Evolutionary conservation across 30 jellyfish, hydroid and myxozoan genomes (phyloP).

Genomic region (Hydra vulgaris): DNA sequence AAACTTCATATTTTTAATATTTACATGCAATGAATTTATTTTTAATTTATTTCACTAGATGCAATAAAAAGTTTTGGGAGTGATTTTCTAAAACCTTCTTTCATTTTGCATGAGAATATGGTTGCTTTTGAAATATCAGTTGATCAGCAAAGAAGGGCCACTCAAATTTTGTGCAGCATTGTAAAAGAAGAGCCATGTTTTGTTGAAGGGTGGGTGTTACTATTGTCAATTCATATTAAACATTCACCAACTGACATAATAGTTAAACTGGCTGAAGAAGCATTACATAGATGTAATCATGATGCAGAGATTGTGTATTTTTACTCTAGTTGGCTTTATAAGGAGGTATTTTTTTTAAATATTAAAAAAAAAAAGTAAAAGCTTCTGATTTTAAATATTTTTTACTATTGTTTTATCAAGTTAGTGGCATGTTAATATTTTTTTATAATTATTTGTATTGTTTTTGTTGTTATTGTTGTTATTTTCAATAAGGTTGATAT

Average conservation of each 20-base stretch:
- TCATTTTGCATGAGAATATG: conserved; percentile 27
- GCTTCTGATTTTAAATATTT: too few relatives aligned
- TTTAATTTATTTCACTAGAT: neutral
- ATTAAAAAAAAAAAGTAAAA: too few relatives aligned
- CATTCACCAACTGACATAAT: conserved; percentile 36
- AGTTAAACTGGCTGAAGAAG: conserved; percentile 31
- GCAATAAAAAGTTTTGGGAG: conserved; percentile 6
- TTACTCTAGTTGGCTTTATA: conserved; percentile 25
- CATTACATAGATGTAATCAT: conserved; percentile 22
- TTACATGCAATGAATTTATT: neutral
- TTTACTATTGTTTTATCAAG: too few relatives aligned
- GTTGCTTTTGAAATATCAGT: conserved; percentile 22
- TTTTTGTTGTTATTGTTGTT: too few relatives aligned
- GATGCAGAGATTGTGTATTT: conserved; percentile 33
- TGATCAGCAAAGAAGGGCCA: conserved; percentile 10
- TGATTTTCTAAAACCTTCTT: neutral
- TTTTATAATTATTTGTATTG: too few relatives aligned
- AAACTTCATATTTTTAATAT: neutral
- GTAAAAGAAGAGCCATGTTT: conserved; percentile 19
- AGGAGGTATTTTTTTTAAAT: conserved; percentile 15
- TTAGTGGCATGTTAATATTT: too few relatives aligned
- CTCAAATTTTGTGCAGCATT: neutral
- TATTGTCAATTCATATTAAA: neutral
- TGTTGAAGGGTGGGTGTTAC: conserved; percentile 32
- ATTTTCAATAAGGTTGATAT: too few relatives aligned